phyloP scores from a whole-genome alignment of 2,888 invertebrate genomes.

The Lissocephala sabroskyi region DNA sequence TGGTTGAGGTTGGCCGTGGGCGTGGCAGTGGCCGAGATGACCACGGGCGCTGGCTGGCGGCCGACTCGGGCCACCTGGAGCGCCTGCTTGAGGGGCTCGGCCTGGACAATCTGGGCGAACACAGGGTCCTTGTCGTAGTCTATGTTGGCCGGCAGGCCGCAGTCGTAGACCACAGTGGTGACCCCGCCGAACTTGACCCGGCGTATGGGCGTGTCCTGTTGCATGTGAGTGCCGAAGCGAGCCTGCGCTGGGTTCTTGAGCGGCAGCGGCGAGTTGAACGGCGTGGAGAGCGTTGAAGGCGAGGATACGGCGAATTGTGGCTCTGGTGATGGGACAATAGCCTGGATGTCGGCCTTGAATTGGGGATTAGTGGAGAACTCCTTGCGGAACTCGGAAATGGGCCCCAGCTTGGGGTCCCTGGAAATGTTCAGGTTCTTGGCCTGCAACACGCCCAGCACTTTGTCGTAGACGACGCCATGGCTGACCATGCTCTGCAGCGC shows the following conservation, averaged over 20 bases:
- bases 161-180: constrained; percentile 59
- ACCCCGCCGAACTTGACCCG: constrained; percentile 68
- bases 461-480: constrained; percentile 77
- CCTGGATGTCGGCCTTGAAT: constrained; percentile 75
- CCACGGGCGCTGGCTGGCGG: constrained; percentile 22
- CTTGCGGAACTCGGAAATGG: constrained; percentile 76
- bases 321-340: constrained; percentile 57
- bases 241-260: constrained; percentile 59
- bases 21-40: constrained; percentile 29
- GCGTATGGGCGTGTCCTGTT: constrained; percentile 71
- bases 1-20: constrained; percentile 66
- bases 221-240: constrained; percentile 61
- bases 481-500: constrained; percentile 76
- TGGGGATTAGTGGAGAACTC: constrained; percentile 75
- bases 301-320: constrained; percentile 28
- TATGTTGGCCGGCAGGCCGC: constrained; percentile 65
- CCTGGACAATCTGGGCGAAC: constrained; percentile 66
- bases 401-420: constrained; percentile 75
- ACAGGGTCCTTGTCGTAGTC: constrained; percentile 69
- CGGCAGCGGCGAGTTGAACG: constrained; percentile 68
- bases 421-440: constrained; percentile 75
- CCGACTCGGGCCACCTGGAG: constrained; percentile 43
- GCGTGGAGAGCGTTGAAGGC: constrained; percentile 26
- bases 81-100: constrained; percentile 62
- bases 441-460: constrained; percentile 74